phyloP scores from a whole-genome alignment of 2,888 invertebrate genomes.

The Cheiracanthium punctorium region DNA sequence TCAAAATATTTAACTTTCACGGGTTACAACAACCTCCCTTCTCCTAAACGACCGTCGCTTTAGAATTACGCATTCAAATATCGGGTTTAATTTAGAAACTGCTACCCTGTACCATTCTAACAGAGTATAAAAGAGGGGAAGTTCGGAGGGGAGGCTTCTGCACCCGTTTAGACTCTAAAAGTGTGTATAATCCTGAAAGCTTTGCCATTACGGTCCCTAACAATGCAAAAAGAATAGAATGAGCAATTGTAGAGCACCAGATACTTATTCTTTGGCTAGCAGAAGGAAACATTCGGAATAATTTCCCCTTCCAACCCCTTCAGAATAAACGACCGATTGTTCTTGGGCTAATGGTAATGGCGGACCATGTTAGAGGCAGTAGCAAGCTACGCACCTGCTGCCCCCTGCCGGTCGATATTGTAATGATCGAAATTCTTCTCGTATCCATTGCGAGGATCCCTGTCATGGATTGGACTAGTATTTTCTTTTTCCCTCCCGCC shows the following conservation, averaged over 20 bases:
- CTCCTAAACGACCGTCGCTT: not conserved
- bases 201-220: not conserved
- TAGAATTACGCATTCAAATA: constrained; percentile 13
- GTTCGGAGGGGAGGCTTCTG: not conserved
- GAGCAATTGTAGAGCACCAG: constrained; percentile 15
- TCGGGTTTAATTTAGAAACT: not conserved
- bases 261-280: constrained; percentile 49
- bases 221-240: constrained; percentile 23
- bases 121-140: not conserved
- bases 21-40: not conserved
- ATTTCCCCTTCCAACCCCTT: constrained; percentile 38
- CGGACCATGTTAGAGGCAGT: constrained; percentile 27
- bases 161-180: not conserved
- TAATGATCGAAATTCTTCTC: constrained; percentile 54
- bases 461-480: constrained; percentile 23
- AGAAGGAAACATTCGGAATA: constrained; percentile 58
- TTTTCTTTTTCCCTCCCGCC: too few species aligned
- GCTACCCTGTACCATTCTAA: not conserved
- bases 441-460: constrained; percentile 31
- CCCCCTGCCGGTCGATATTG: constrained; percentile 64
- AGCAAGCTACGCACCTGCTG: constrained; percentile 49
- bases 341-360: constrained; percentile 64
- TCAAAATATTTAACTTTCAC: constrained; percentile 4
- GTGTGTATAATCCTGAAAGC: constrained; percentile 13
- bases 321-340: constrained; percentile 55